A percentile compares a stretch with the other conserved stretches of the same genome.
These are phyloP conservation scores for Rallus limicola DNA, from an alignment of 2,113 vertebrate species.

Conservation along the genomic window DNA sequence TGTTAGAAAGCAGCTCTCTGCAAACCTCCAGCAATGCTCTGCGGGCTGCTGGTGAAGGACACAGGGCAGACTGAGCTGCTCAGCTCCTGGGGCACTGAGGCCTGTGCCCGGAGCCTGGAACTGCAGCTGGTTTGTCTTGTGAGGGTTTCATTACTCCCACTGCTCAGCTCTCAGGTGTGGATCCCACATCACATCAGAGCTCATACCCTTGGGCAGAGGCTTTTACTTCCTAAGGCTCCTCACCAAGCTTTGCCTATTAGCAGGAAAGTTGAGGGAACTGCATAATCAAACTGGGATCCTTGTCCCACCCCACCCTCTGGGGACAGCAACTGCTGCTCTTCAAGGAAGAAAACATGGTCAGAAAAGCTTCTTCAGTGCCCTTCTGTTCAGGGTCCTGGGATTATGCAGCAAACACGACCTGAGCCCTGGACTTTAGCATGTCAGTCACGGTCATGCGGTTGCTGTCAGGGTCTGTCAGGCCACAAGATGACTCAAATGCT, in stretches of 20 bases:
- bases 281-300: too few species aligned
- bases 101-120: neutral
- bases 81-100: neutral
- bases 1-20: neutral
- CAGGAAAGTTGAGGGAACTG: neutral
- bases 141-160: neutral
- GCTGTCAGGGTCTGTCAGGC: neutral
- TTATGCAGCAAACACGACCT: neutral
- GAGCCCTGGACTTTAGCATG: accelerated
- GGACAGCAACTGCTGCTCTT: neutral
- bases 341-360: neutral
- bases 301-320: neutral
- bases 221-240: neutral
- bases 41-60: neutral
- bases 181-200: neutral
- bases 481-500: neutral
- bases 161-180: accelerated
- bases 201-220: neutral
- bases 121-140: neutral
- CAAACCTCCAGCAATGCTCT: accelerated
- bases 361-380: neutral
- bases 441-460: accelerated
- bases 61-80: accelerated
- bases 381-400: neutral
- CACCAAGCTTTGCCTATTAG: neutral